Conservation (phyloP, 2,113 vertebrate genomes). For the Butorides virescens region DNA sequence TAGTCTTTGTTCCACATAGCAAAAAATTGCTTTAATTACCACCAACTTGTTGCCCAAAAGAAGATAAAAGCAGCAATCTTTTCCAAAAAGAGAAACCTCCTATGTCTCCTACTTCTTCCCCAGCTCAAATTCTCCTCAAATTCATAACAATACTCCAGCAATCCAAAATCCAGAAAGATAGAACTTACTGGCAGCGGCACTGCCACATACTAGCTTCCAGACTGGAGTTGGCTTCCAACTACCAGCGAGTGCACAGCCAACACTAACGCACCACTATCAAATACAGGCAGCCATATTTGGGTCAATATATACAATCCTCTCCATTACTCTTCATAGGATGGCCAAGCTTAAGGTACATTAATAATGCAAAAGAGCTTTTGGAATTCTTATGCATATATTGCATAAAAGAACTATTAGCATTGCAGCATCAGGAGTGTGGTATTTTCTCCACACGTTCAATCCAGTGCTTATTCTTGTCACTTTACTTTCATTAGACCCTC, state of each 20-base stretch:
- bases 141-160: neutral
- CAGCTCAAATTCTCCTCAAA: neutral
- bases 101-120: neutral
- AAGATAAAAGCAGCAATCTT: neutral
- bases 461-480: neutral
- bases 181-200: neutral
- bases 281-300: neutral
- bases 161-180: neutral
- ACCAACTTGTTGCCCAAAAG: neutral
- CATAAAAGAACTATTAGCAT: neutral
- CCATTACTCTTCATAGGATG: neutral
- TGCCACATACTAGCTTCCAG: neutral
- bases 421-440: accelerated
- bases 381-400: neutral
- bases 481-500: neutral
- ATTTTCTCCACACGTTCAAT: neutral
- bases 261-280: neutral
- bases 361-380: neutral
- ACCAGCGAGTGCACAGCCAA: neutral
- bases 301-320: neutral
- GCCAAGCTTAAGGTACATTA: neutral
- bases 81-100: neutral
- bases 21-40: neutral
- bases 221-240: neutral
- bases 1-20: neutral